Conservation (phyloP, 92 coral and sea anemone genomes). For the Zoanthus gigantus region DNA sequence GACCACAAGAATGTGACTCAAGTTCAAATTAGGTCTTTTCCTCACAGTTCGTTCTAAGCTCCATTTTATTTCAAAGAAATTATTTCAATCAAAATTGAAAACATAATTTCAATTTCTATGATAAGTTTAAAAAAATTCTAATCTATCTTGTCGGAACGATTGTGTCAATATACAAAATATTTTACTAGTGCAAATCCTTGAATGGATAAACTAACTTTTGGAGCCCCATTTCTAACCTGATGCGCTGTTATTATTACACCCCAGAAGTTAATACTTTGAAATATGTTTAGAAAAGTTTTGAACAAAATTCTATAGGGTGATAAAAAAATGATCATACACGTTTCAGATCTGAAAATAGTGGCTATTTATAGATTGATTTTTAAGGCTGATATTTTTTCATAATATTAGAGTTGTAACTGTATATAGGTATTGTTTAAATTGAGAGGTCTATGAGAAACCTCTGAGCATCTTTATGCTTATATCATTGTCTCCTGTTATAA, state of each 20-base stretch:
- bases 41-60: constrained; percentile 10
- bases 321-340: constrained; percentile 19
- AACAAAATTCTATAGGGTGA: constrained; percentile 18
- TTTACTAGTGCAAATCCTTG: constrained; percentile 16
- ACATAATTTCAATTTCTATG: constrained; percentile 12
- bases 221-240: constrained; percentile 26
- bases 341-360: constrained; percentile 19
- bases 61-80: constrained; percentile 1
- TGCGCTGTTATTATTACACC: constrained; percentile 11
- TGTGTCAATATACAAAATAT: constrained; percentile 9
- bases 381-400: constrained; percentile 28
- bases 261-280: constrained; percentile 21
- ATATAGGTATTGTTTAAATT: constrained; percentile 12
- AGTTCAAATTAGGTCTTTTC: not conserved
- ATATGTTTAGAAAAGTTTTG: constrained; percentile 22
- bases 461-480: constrained; percentile 26
- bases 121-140: constrained; percentile 13
- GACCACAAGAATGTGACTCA: no score
- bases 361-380: constrained; percentile 17
- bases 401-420: constrained; percentile 11
- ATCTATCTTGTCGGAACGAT: not conserved
- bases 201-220: constrained; percentile 21
- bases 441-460: constrained; percentile 37
- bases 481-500: constrained; percentile 27
- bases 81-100: constrained; percentile 16